A percentile compares a stretch with the other conserved stretches of the same genome.
Conservation (phyloP, 2,888 invertebrate species). For the Sepioteuthis lessoniana region DNA sequence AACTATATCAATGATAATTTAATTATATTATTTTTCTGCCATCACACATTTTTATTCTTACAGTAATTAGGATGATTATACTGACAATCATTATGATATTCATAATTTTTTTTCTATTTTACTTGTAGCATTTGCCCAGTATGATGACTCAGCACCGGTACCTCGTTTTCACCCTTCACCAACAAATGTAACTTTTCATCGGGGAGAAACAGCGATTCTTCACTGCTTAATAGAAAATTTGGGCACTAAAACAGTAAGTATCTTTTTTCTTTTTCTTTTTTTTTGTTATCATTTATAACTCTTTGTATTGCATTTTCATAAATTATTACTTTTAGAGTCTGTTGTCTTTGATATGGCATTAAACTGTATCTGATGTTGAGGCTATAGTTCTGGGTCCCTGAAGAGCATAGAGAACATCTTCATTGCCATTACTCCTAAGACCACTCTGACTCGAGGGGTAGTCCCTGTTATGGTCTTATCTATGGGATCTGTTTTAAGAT, state of each 20-base stretch:
- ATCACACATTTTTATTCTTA: neutral
- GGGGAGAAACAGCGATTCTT: slow-evolving; percentile 44
- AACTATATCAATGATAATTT: no score
- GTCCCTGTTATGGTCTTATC: no score
- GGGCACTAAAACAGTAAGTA: slow-evolving; percentile 47
- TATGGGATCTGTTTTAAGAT: no score
- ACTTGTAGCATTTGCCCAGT: slow-evolving; percentile 37
- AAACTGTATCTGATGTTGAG: no score
- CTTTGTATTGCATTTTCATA: neutral
- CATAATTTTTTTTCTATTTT: neutral
- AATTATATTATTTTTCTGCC: neutral
- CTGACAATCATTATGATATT: neutral
- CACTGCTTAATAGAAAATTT: slow-evolving; percentile 44
- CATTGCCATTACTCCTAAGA: no score
- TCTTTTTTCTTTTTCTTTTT: neutral
- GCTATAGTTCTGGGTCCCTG: no score
- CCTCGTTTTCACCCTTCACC: slow-evolving; percentile 45
- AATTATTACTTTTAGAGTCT: no score
- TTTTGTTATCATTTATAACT: no score
- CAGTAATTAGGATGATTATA: neutral
- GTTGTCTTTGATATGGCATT: no score
- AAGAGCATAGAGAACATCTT: no score
- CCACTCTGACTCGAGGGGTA: no score
- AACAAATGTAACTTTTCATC: slow-evolving; percentile 42
- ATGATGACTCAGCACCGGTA: slow-evolving; percentile 37